Evolutionary conservation across 2,797 vertebrate species (phyloP).

Genomic region (Phoxinus dragarum): DNA sequence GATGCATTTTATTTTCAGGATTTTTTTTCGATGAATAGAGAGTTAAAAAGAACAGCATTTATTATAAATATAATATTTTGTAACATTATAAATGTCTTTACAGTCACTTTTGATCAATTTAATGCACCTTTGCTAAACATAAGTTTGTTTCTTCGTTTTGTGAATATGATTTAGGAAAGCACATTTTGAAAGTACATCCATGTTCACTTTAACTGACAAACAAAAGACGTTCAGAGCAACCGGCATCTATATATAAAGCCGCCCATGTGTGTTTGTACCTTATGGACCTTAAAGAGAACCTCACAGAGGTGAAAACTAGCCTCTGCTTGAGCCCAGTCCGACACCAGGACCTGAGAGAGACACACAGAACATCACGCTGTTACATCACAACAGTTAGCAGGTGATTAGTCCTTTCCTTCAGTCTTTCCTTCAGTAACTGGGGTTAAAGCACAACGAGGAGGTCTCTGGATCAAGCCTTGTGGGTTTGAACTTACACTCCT

Average conservation of each 20-base stretch:
- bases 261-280: conserved; percentile 76
- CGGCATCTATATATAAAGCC: background rate
- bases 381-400: background rate
- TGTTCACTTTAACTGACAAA: background rate
- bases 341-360: conserved; percentile 82
- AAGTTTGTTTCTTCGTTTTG: too few relatives aligned
- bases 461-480: background rate
- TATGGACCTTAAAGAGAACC: conserved; percentile 96
- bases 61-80: too few relatives aligned
- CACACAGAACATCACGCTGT: conserved; percentile 54
- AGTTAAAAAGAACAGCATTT: background rate
- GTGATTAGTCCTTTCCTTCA: background rate
- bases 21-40: background rate
- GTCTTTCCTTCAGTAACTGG: background rate
- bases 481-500: background rate
- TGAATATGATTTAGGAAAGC: background rate
- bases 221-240: background rate
- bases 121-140: too few relatives aligned
- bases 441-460: background rate
- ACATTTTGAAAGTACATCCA: background rate
- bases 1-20: background rate
- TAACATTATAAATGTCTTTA: too few relatives aligned
- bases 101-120: too few relatives aligned
- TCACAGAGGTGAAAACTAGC: conserved; percentile 95
- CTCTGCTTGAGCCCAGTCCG: conserved; percentile 90